Base-by-base conservation (phyloP, 2,888 invertebrate species). In the Gandaritis pyraliata region DNA sequence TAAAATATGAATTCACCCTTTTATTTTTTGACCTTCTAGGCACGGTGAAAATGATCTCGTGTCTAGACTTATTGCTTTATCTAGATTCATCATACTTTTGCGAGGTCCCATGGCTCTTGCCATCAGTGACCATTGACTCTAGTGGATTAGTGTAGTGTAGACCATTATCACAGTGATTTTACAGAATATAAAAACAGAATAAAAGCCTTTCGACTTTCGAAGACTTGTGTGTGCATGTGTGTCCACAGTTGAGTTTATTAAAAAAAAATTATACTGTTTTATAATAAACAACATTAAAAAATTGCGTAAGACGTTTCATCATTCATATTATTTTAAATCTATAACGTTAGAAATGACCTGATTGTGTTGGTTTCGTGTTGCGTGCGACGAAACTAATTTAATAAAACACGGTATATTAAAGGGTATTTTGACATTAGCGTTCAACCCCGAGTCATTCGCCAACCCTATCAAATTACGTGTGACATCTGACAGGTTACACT, bases 341-440 rank as follows among this genome's bases (percentile, higher is more conserved):
- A 76, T 68, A 70, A 71, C 71, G 77, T 80, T 80, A 76, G 76
- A 82, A 77, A 76, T 86, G 88, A 86, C 86, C 86, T 82, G 80
- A 80, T 82, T 88, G 74, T 77, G 74, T 76, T 65, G 76, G 81
- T 82, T 86, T 84, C 85, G 88, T 86, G 82, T 90, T 83, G 90
- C 90, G 89, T 90, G 90, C 77, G 64, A 78, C 80, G 77, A 76
- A 84, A 85, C 87, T 88, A 88, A 89, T 90, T 90, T 88, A 88
- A 90, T 88, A 87, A 88, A 89, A 87, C 87, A 88, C 80, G 85
- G 81, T 82, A 83, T 85, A 84, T 81, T 85, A 85, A 84, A 85
- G 83, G 83, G 83, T 88, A 86, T 84, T 88, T 88, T 84, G 86
- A 85, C 85, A 83, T 85, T 84, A 83, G 80, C 81, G 81, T 75